These are phyloP conservation scores for Seira ritae DNA, from an alignment of 2,888 invertebrate species.

Conservation along the genomic window DNA sequence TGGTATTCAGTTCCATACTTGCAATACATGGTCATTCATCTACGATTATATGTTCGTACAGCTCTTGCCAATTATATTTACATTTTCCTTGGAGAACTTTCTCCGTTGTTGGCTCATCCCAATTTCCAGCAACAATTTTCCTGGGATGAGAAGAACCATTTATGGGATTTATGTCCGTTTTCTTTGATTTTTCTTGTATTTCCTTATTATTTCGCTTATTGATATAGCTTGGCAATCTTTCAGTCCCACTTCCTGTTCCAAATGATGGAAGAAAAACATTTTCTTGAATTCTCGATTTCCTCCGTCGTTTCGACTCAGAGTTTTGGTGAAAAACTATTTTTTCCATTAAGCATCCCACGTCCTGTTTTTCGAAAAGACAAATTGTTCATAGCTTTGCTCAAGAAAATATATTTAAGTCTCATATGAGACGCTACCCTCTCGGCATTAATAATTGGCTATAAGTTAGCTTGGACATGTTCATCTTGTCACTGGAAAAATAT, in stretches of 20 bases:
- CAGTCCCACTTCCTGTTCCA: conserved; percentile 6
- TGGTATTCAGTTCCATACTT: no score
- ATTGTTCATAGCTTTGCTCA: background rate
- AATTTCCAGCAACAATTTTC: no score
- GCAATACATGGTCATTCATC: no score
- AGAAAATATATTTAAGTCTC: background rate
- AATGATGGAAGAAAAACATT: conserved; percentile 3
- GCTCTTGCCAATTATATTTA: no score
- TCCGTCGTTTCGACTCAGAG: background rate
- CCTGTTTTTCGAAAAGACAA: conserved; percentile 1
- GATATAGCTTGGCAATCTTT: conserved; percentile 1
- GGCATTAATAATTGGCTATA: conserved; percentile 21
- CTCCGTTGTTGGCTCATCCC: no score
- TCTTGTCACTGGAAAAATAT: conserved; percentile 14
- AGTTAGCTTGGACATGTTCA: conserved; percentile 23
- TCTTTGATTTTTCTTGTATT: background rate
- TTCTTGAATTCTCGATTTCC: background rate
- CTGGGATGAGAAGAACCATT: no score
- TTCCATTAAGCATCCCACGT: no score
- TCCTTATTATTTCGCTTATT: background rate
- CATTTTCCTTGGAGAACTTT: no score
- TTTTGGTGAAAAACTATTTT: no score
- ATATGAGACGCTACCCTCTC: background rate
- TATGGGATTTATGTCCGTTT: no score
- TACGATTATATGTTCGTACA: no score